Conservation (phyloP, 2,113 vertebrate species). For the Megalops atlanticus region DNA sequence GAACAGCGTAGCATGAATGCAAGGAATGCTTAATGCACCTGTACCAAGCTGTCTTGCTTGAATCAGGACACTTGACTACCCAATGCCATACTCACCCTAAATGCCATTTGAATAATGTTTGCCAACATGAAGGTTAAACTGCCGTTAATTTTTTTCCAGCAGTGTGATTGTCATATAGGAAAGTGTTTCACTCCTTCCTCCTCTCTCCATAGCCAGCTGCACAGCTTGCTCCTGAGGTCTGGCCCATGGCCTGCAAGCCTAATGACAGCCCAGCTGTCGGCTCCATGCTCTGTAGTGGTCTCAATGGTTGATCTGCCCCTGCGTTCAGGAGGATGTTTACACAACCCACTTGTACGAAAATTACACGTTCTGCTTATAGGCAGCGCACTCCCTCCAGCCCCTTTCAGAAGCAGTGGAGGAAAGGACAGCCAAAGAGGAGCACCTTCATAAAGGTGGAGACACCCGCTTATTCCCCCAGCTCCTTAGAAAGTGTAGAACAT, state of each 20-base stretch:
- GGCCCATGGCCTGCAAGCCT: background rate
- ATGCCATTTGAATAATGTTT: too few relatives aligned
- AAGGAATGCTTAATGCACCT: too few relatives aligned
- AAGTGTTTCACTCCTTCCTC: too few relatives aligned
- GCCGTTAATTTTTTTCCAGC: too few relatives aligned
- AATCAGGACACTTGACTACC: too few relatives aligned
- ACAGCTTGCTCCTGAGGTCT: background rate
- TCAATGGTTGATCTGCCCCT: constrained; percentile 34
- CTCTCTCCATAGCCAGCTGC: background rate
- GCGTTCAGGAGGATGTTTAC: constrained; percentile 36
- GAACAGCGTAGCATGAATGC: too few relatives aligned
- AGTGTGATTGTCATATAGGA: too few relatives aligned
- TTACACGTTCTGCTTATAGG: constrained; percentile 48
- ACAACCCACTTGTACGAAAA: constrained; percentile 36
- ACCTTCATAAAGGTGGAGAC: background rate
- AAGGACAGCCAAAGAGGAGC: constrained; percentile 16
- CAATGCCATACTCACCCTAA: too few relatives aligned
- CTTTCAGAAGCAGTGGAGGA: constrained; percentile 28
- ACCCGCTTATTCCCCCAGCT: background rate
- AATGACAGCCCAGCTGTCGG: constrained; percentile 8
- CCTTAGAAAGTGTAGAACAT: background rate
- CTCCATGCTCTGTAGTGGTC: constrained; percentile 44
- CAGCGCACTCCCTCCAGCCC: constrained; percentile 15
- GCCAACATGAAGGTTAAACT: too few relatives aligned
- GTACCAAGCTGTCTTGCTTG: too few relatives aligned